Conservation (phyloP, 1,140 invertebrate species). For the Nephotettix cincticeps region DNA sequence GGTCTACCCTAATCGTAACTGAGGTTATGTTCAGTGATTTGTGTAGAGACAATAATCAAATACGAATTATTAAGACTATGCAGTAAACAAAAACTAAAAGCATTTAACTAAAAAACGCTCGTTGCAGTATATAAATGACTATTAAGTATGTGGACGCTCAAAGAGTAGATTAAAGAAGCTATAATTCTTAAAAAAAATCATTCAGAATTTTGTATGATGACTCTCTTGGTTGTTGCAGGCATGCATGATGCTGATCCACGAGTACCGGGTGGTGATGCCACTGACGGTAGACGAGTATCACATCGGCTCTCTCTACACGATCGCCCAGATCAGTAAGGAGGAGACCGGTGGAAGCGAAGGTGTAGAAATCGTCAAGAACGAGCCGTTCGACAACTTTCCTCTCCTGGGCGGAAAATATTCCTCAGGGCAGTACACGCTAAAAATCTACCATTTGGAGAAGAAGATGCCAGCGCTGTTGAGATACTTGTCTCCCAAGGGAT, state of each 20-base stretch:
- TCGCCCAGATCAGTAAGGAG: slow-evolving; percentile 94
- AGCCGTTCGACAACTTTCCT: slow-evolving; percentile 93
- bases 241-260: slow-evolving; percentile 89
- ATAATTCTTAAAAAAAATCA: too few species aligned
- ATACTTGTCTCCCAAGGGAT: slow-evolving; percentile 91
- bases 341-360: slow-evolving; percentile 96
- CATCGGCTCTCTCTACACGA: slow-evolving; percentile 99
- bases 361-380: slow-evolving; percentile 96
- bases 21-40: too few species aligned
- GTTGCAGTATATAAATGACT: too few species aligned
- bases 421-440: slow-evolving; percentile 94
- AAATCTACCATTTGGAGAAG: slow-evolving; percentile 96
- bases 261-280: slow-evolving; percentile 96
- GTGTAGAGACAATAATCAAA: too few species aligned
- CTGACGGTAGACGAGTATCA: slow-evolving; percentile 97
- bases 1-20: too few species aligned
- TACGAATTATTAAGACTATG: too few species aligned
- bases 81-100: too few species aligned
- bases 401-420: slow-evolving; percentile 63
- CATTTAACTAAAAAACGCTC: too few species aligned
- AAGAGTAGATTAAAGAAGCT: too few species aligned
- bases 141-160: too few species aligned
- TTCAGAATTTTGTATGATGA: too few species aligned
- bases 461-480: slow-evolving; percentile 90
- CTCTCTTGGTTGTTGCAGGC: too few species aligned